A percentile compares a stretch with the other conserved stretches of the same genome.
Conservation (phyloP, 37 sponge, comb jelly and placozoan genomes). For the Ianthella basta region DNA sequence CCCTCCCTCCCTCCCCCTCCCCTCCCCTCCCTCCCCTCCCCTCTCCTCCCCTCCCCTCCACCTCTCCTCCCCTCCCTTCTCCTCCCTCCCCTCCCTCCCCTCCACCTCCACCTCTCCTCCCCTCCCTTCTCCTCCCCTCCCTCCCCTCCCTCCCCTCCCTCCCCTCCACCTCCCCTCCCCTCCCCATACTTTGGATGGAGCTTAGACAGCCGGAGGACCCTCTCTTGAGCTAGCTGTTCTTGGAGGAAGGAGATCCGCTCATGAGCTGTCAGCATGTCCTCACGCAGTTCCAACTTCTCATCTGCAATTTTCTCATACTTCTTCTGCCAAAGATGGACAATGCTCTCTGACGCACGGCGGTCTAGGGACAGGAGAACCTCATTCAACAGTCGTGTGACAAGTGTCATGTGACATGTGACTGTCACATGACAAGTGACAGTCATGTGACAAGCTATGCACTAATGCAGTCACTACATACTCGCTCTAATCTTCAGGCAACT, state of each 20-base stretch:
- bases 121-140: no score
- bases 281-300: constrained; percentile 23
- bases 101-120: constrained; percentile 18
- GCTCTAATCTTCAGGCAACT: no score
- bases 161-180: constrained; percentile 24
- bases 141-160: neutral
- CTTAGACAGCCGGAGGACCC: constrained; percentile 21
- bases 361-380: neutral
- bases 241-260: constrained; percentile 52
- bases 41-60: no score
- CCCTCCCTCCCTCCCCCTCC: no score
- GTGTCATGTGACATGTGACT: neutral
- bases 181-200: neutral
- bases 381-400: neutral
- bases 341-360: constrained; percentile 51
- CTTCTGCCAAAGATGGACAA: constrained; percentile 71
- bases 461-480: no score
- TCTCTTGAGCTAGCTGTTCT: constrained; percentile 47
- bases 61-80: no score
- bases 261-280: constrained; percentile 52
- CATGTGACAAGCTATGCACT: no score
- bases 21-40: no score
- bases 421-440: constrained; percentile 4
- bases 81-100: neutral
- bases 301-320: constrained; percentile 46